Conservation (phyloP, 1,140 invertebrate species). For the Mesaphorura yosii region DNA sequence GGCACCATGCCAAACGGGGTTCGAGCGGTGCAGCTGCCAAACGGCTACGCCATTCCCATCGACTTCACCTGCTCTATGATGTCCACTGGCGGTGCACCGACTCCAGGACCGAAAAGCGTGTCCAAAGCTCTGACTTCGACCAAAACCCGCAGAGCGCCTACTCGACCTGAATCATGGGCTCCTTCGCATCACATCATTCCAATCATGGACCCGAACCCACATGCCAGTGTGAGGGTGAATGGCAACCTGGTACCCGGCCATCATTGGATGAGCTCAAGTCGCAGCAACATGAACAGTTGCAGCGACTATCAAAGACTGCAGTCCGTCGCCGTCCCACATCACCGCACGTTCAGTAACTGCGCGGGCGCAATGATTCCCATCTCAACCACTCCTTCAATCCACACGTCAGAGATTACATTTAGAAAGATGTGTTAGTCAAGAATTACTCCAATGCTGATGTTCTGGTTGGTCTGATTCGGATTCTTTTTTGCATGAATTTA, state of each 20-base stretch:
- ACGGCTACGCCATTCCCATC: slow-evolving; percentile 15
- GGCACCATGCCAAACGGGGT: no score
- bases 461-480: background rate
- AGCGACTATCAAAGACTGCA: no score
- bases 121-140: no score
- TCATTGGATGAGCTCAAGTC: no score
- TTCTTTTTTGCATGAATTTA: background rate
- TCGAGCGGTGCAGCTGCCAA: slow-evolving; percentile 2
- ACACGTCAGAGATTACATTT: slow-evolving; percentile 22
- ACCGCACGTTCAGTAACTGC: no score
- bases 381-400: slow-evolving; percentile 9
- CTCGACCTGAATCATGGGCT: slow-evolving; percentile 16
- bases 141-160: background rate
- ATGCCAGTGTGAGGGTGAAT: slow-evolving; percentile 1
- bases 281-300: no score
- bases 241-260: no score
- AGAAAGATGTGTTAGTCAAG: slow-evolving; percentile 15
- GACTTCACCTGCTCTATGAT: no score
- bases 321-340: no score
- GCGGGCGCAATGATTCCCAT: no score
- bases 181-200: slow-evolving; percentile 9
- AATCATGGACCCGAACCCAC: slow-evolving; percentile 10
- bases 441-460: background rate
- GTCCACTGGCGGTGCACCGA: no score
- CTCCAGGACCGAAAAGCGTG: no score